phyloP scores from a whole-genome alignment of 1,140 invertebrate species.

The Drosophila lini region DNA sequence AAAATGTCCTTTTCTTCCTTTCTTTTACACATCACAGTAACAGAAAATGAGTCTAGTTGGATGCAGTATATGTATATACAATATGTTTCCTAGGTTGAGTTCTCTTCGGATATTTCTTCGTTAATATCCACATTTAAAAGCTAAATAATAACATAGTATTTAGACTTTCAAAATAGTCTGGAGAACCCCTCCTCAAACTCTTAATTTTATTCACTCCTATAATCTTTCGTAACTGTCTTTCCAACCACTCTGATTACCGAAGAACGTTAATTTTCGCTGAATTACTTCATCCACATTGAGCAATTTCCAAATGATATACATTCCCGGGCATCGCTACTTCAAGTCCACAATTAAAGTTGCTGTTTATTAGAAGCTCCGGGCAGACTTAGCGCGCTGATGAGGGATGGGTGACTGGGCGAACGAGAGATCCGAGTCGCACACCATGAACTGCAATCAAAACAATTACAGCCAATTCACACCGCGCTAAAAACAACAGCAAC shows the following conservation, averaged over 20 bases:
- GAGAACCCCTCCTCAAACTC: too few relatives aligned
- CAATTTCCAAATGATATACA: slow-evolving; percentile 43
- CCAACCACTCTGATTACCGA: neutral
- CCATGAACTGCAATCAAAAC: slow-evolving; percentile 82
- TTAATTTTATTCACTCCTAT: neutral
- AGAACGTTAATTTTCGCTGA: slow-evolving; percentile 39
- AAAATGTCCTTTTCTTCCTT: neutral
- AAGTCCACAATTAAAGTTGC: slow-evolving; percentile 64
- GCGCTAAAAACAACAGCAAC: slow-evolving; percentile 62
- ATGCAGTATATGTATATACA: too few relatives aligned
- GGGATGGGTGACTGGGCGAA: slow-evolving; percentile 8
- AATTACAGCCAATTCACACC: slow-evolving; percentile 80
- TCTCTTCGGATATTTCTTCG: too few relatives aligned
- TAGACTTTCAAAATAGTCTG: neutral
- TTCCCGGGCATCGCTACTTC: slow-evolving; percentile 26
- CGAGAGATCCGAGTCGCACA: slow-evolving; percentile 36
- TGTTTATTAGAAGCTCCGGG: slow-evolving; percentile 43
- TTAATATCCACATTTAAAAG: neutral
- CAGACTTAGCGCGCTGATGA: neutral
- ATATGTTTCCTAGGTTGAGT: too few relatives aligned
- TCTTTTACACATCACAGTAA: too few relatives aligned
- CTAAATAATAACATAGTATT: neutral
- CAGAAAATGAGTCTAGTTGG: too few relatives aligned
- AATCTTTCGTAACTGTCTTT: neutral
- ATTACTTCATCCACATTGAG: slow-evolving; percentile 44